phyloP scores from a whole-genome alignment of 2,888 invertebrate species.

The Netelia fuscicornis region DNA sequence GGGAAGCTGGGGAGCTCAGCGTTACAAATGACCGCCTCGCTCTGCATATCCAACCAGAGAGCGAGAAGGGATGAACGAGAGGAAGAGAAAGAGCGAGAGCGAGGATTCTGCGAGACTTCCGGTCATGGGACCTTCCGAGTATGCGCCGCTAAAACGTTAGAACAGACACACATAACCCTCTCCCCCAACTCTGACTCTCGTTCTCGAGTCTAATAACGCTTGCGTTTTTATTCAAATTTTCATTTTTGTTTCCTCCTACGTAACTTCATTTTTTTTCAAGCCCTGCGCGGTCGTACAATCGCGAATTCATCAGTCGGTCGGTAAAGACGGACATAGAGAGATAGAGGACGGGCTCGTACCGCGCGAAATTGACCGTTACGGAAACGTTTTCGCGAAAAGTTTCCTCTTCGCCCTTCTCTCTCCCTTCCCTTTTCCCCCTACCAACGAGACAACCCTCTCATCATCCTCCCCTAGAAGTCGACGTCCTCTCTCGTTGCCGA shows the following conservation, averaged over 20 bases:
- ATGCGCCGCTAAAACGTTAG: neutral
- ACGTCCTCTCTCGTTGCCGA: slow-evolving; percentile 9
- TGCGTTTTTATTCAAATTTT: neutral
- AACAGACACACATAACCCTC: neutral
- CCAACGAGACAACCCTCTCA: no score
- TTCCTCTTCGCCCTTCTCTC: neutral
- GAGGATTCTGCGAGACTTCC: slow-evolving; percentile 58
- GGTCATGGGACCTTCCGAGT: slow-evolving; percentile 25
- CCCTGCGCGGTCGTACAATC: neutral
- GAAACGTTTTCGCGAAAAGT: slow-evolving; percentile 47
- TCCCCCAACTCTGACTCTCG: neutral
- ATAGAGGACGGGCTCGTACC: slow-evolving; percentile 17
- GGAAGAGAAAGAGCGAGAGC: no score
- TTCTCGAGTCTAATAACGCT: slow-evolving; percentile 26
- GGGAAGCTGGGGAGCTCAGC: slow-evolving; percentile 75
- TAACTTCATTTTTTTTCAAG: neutral
- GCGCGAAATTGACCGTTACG: slow-evolving; percentile 66
- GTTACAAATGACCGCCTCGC: slow-evolving; percentile 81
- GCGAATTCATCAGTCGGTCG: slow-evolving; percentile 43
- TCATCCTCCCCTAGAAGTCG: no score
- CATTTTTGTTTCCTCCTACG: neutral
- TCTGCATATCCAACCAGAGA: slow-evolving; percentile 80
- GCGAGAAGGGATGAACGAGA: no score
- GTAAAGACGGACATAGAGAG: slow-evolving; percentile 8
- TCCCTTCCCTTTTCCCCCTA: neutral